Evolutionary conservation across 2,113 vertebrate genomes (phyloP), one percentile per base, ranked within the genome.

Genomic region (Cercopithecus mona): DNA sequence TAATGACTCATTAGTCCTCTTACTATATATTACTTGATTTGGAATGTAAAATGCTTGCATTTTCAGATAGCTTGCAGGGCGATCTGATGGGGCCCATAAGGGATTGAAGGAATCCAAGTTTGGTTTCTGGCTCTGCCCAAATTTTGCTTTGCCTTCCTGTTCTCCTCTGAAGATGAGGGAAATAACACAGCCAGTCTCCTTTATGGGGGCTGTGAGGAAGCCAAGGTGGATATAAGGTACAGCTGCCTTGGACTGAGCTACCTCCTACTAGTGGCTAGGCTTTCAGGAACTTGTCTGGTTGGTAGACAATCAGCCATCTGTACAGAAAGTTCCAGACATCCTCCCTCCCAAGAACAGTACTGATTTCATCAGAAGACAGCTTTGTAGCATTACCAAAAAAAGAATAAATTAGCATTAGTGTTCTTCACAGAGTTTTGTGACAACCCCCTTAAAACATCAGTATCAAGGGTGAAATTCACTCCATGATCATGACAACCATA

Each of bases 21-120:
- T 45, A 23, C 23, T 64, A 9, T 6, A 3, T 32, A 8, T 50
- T 61, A 0, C 3, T 75, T 57, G 9, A 30, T 40, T 73, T 75
- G 52, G 87, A 80, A 72, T 40, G n/a, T n/a, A 32, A 59, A 93
- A 76, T 50, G 10, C 18, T 23, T 85, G 3, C 14, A n/a, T 75
- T 84, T 86, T 88, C 52, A 20, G 23, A 76, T 13, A 4, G 2
- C 6, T 82, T 48, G 22, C 35, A 32, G 38, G 30, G 59, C 9
- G 38, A 25, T 30, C n/a, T 82, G 10, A n/a, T 6, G 13, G 14
- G 25, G 4, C 16, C 59, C 10, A 0, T 16, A 13, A 16, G 7
- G 14, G 35, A 48, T 45, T 23, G 3, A 6, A 86, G 27, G 1
- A 6, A 25, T 38, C 59, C 12, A 45, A 68, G 11, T 78, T 73